Percentiles rank a stretch among this genome's conserved stretches.
These are phyloP conservation scores for Mercenaria mercenaria DNA, from an alignment of 1,140 invertebrate species.

Conservation along the genomic window DNA sequence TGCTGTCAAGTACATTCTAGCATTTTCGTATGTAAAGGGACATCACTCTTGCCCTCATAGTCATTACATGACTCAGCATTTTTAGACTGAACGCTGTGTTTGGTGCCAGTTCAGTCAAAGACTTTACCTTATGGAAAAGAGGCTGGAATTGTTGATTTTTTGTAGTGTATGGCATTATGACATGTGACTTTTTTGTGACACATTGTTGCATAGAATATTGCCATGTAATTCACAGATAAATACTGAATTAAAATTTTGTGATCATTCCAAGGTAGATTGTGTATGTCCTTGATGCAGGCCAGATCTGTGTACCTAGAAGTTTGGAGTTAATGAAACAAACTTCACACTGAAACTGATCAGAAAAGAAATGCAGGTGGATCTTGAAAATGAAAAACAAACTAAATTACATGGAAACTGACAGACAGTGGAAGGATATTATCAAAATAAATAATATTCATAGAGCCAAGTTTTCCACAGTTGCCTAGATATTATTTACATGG, in stretches of 20 bases:
- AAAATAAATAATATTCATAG: no score
- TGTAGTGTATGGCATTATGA: not conserved
- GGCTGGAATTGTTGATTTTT: not conserved
- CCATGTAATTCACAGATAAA: not conserved
- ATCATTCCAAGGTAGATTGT: slow-evolving; percentile 25
- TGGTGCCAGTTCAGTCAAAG: not conserved
- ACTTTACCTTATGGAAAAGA: not conserved
- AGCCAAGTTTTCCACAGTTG: not conserved
- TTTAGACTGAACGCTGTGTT: not conserved
- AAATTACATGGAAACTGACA: not conserved
- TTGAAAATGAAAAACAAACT: no score
- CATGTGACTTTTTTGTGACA: not conserved
- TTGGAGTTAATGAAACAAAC: not conserved
- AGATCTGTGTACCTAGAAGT: slow-evolving; percentile 5
- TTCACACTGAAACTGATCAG: not conserved
- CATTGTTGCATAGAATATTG: not conserved
- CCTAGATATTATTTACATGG: not conserved
- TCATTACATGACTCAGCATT: slow-evolving; percentile 19
- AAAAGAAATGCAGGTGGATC: not conserved
- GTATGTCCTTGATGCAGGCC: not conserved
- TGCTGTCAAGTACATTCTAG: slow-evolving; percentile 50
- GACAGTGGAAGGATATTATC: not conserved
- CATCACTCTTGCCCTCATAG: slow-evolving; percentile 18
- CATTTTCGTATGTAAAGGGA: slow-evolving; percentile 15
- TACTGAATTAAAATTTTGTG: not conserved